phyloP scores from a whole-genome alignment of 23 tunicate species.

The Ascidia mentula region DNA sequence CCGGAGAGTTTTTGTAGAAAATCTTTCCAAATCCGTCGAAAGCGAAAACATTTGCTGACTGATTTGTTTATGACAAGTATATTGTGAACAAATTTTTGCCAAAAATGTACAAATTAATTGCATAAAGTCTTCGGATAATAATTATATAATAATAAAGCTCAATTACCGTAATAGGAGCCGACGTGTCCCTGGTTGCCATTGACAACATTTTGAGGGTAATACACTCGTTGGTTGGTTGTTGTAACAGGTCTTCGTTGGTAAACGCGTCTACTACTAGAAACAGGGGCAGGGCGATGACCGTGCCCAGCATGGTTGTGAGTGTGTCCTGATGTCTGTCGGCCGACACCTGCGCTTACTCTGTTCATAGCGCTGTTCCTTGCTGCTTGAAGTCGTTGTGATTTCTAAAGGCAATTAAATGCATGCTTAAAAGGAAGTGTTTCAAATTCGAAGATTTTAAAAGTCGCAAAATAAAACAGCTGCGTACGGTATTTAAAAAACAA shows the following conservation, averaged over 20 bases:
- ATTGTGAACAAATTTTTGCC: background rate
- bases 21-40: too few relatives aligned
- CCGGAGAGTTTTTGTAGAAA: too few relatives aligned
- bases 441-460: too few relatives aligned
- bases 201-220: background rate
- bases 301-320: background rate
- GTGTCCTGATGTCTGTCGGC: background rate
- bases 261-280: background rate
- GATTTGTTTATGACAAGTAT: too few relatives aligned
- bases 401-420: background rate
- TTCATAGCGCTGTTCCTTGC: background rate
- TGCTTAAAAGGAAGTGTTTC: too few relatives aligned
- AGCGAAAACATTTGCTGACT: too few relatives aligned
- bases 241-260: background rate
- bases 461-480: too few relatives aligned
- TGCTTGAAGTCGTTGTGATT: background rate
- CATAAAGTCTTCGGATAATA: too few relatives aligned
- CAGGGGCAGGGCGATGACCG: background rate
- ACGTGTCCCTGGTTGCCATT: background rate
- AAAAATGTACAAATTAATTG: background rate
- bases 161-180: background rate
- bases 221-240: background rate
- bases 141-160: too few relatives aligned
- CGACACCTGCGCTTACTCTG: background rate
- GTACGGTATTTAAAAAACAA: too few relatives aligned